Percentiles rank a stretch among this genome's conserved stretches.
These are phyloP conservation scores for Acrocephalus kingi DNA, from an alignment of 2,113 vertebrate genomes.

Conservation along the genomic window DNA sequence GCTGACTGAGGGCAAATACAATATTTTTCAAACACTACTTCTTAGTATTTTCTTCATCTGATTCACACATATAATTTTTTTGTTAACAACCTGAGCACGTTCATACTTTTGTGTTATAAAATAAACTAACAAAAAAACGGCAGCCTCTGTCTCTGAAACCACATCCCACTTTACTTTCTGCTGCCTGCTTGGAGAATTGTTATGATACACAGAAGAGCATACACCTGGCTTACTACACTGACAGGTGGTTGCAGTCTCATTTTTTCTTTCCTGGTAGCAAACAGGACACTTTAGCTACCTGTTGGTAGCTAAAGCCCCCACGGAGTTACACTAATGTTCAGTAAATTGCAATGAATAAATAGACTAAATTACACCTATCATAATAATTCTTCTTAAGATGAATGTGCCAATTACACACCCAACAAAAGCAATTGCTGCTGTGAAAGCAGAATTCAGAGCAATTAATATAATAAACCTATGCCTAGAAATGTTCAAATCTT, in stretches of 20 bases:
- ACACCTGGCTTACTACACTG: background rate
- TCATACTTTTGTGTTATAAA: background rate
- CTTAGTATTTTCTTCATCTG: background rate
- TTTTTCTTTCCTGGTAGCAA: background rate
- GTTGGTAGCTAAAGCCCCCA: background rate
- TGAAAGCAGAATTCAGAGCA: background rate
- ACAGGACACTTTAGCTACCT: background rate
- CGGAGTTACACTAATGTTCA: background rate
- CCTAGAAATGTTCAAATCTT: background rate
- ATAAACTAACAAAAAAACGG: background rate
- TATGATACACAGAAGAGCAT: background rate
- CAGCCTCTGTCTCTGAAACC: background rate
- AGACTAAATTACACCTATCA: background rate
- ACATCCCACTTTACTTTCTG: background rate
- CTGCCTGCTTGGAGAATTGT: background rate
- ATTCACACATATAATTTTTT: background rate
- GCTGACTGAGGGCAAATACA: background rate
- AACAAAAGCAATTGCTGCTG: background rate
- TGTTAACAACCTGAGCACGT: background rate
- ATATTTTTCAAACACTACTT: background rate
- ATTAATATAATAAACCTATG: background rate
- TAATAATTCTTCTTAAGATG: background rate
- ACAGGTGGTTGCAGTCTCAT: background rate
- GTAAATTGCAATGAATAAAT: background rate
- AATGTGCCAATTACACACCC: background rate